These are phyloP conservation scores for Nanger granti DNA, from an alignment of 2,113 vertebrate genomes.

Conservation along the genomic window DNA sequence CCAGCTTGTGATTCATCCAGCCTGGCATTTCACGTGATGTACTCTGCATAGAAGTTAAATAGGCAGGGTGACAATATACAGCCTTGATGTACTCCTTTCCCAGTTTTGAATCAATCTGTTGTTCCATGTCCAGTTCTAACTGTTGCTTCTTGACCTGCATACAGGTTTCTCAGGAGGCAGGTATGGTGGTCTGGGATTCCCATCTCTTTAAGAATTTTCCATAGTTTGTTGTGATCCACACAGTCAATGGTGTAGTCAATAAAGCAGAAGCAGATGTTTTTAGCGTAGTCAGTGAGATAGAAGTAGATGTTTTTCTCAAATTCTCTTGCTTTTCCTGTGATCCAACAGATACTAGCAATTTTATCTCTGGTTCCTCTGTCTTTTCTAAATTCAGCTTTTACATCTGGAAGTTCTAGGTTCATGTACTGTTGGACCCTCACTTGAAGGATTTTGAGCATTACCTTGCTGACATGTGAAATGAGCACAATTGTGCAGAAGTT, in stretches of 20 bases:
- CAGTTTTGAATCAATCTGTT: neutral
- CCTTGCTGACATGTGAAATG: neutral
- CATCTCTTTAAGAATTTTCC: neutral
- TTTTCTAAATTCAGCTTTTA: neutral
- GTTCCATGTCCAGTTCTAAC: neutral
- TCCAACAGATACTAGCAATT: neutral
- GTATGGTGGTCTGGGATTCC: neutral
- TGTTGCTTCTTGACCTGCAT: neutral
- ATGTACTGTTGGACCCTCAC: neutral
- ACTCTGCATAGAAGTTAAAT: neutral
- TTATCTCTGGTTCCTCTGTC: neutral
- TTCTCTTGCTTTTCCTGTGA: neutral
- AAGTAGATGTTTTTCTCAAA: neutral
- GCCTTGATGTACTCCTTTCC: neutral
- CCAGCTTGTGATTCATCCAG: neutral
- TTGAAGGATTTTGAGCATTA: neutral
- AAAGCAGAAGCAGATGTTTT: neutral
- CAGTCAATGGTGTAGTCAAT: neutral
- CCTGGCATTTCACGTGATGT: neutral
- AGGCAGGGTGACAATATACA: neutral
- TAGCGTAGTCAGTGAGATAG: neutral
- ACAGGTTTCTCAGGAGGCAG: neutral
- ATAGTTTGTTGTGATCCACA: neutral
- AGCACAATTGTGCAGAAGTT: neutral
- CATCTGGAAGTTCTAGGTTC: neutral